Conservation (phyloP, 2,113 vertebrate species). For the Barbus barbus region DNA sequence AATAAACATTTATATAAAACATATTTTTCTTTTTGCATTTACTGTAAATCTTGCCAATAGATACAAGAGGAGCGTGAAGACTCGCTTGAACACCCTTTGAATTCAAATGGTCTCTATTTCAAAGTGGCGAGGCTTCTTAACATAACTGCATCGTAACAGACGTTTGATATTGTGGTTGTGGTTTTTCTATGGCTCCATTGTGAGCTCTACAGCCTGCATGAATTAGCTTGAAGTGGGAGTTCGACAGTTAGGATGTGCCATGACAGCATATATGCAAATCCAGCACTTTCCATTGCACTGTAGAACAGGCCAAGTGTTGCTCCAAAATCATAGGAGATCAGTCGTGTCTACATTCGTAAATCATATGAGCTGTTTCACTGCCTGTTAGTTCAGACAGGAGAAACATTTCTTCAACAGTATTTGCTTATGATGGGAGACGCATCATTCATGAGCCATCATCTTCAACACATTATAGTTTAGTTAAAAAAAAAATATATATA, state of each 20-base stretch:
- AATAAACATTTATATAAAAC: not conserved
- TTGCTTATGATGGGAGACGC: not conserved
- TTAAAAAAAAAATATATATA: too few species aligned
- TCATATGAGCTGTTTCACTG: conserved; percentile 5
- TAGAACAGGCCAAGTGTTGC: not conserved
- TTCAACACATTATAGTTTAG: not conserved
- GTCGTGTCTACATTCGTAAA: not conserved
- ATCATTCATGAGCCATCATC: too few species aligned
- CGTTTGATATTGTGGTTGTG: conserved; percentile 37
- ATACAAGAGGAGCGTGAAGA: not conserved
- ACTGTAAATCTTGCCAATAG: not conserved
- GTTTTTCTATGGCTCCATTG: conserved; percentile 39
- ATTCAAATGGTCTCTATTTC: conserved; percentile 16
- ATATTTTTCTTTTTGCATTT: not conserved
- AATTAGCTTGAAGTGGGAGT: conserved; percentile 19
- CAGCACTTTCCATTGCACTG: conserved; percentile 49
- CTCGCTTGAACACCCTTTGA: too few species aligned
- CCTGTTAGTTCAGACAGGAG: not conserved
- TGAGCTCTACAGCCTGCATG: not conserved
- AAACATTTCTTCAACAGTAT: not conserved
- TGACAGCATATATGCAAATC: conserved; percentile 50
- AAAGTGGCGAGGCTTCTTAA: not conserved
- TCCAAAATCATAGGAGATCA: not conserved
- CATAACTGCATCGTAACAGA: not conserved
- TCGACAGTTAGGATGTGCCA: conserved; percentile 24